Evolutionary conservation across 2,888 invertebrate species (phyloP), one percentile per base, ranked within the genome.

Genomic region (Heteromyza rotundicornis): DNA sequence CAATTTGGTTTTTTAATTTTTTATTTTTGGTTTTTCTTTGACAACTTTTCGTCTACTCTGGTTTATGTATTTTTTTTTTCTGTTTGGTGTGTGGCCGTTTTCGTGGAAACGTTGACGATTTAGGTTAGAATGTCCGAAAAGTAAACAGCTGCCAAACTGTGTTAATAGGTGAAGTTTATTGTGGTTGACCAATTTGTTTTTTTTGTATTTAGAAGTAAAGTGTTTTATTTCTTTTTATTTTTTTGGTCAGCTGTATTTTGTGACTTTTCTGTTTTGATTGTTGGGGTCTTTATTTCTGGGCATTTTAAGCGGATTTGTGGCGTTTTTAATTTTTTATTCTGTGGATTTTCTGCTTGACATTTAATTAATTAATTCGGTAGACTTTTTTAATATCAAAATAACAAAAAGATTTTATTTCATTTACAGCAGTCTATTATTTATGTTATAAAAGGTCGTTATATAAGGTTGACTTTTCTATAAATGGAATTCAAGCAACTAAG

Each of bases 131-230:
- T 24, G 16, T 17, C 40, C 36, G 24, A 23, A 22, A 40, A 14
- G 24, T 23, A 40, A 35, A 55, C 55, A 55, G 55, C 55, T 55
- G 51, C n/a, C 51, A 64, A 74, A 73, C 64, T 74, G 73, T 72
- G 74, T 72, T 74, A 72, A 71, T 72, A 64, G 72, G 72, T 72
- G 72, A 72, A 73, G 72, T 74, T 72, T 72, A 73, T 70, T 64
- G 47, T 60, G 64, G 65, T 40, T 60, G 51, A 2, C 47, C 16
- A 2, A 19, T 47, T 65, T 64, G 64, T 32, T 52, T 58, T 58
- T 27, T 20, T 52, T n/a, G n/a, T n/a, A n/a, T n/a, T n/a, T n/a
- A n/a, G n/a, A n/a, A n/a, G n/a, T n/a, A n/a, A n/a, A n/a, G n/a
- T n/a, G n/a, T 55, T 53, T 35, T 54, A 53, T 47, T 47, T 19